These are phyloP conservation scores for Todiramphus chloris DNA, from an alignment of 2,113 vertebrate species.

Conservation along the genomic window DNA sequence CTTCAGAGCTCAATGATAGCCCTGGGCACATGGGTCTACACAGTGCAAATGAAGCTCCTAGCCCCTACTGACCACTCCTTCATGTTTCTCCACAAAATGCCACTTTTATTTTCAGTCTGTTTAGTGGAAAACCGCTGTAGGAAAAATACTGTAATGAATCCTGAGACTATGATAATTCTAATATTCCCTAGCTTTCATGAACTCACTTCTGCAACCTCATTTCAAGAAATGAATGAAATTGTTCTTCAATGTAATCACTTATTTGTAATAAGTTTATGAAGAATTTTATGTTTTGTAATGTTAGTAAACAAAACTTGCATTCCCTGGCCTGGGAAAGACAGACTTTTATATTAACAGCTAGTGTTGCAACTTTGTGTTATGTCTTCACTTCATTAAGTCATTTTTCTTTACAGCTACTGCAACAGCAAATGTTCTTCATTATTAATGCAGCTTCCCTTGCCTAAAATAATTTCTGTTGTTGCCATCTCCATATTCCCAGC, in stretches of 20 bases:
- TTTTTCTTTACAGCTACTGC: conserved; percentile 26
- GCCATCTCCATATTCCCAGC: not conserved
- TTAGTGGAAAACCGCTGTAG: not conserved
- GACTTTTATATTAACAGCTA: not conserved
- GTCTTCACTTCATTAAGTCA: not conserved
- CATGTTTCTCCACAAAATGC: not conserved
- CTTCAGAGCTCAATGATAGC: not conserved
- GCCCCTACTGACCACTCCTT: not conserved
- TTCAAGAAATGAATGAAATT: conserved; percentile 30
- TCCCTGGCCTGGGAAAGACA: not conserved
- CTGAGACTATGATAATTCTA: not conserved
- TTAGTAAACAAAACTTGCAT: conserved; percentile 10
- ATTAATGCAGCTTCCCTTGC: not conserved
- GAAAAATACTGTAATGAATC: not conserved
- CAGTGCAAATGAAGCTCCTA: not conserved
- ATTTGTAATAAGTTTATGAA: conserved; percentile 6
- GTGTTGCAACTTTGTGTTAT: not conserved
- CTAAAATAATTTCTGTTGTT: conserved; percentile 39
- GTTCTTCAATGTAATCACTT: conserved; percentile 4
- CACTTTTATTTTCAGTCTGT: not conserved
- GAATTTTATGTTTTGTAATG: conserved; percentile 8
- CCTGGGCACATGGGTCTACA: too few relatives aligned
- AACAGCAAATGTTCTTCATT: conserved; percentile 15
- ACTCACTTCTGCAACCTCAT: not conserved
- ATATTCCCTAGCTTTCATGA: not conserved